Evolutionary conservation across 1,140 invertebrate genomes (phyloP).

Genomic region (Acyrthosiphon pisum): DNA sequence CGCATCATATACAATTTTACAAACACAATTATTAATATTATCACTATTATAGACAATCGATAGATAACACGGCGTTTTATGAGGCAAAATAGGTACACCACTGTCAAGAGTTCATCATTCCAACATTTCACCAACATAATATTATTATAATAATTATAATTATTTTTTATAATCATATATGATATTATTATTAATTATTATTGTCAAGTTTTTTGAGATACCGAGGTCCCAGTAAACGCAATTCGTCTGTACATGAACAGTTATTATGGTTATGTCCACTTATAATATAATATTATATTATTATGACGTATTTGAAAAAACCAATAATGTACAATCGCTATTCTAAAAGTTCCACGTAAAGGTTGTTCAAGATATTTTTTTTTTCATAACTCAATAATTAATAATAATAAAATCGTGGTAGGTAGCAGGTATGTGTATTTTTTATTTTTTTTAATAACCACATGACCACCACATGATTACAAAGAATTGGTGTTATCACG

Average conservation of each 20-base stretch:
- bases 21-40: too few relatives aligned
- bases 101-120: background rate
- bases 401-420: background rate
- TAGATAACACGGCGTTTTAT: background rate
- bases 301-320: background rate
- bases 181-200: too few relatives aligned
- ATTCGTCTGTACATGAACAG: background rate
- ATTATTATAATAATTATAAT: too few relatives aligned
- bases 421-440: background rate
- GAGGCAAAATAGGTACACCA: background rate
- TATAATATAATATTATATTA: background rate
- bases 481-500: too few relatives aligned
- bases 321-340: background rate
- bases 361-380: background rate
- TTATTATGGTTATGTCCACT: background rate
- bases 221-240: too few relatives aligned
- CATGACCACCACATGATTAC: too few relatives aligned
- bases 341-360: background rate
- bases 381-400: background rate
- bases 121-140: background rate
- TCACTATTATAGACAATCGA: background rate
- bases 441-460: too few relatives aligned
- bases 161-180: too few relatives aligned
- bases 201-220: too few relatives aligned
- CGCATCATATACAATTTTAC: too few relatives aligned